These are phyloP conservation scores for Daubentonia madagascariensis DNA, from an alignment of 2,113 vertebrate genomes.

Conservation along the genomic window DNA sequence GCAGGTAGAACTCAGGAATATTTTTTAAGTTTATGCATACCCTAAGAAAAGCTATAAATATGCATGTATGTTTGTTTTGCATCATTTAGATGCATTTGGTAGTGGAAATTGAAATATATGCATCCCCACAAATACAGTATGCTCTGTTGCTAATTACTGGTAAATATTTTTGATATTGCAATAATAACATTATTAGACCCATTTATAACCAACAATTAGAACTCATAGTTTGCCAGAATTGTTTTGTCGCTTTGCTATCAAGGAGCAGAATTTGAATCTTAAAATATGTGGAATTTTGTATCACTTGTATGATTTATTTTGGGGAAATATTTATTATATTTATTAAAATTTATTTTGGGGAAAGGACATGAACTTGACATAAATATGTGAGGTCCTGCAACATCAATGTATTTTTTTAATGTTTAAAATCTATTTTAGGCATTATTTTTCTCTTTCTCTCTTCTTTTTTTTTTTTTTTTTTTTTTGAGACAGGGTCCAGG, in stretches of 20 bases:
- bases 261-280: background rate
- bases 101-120: background rate
- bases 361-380: background rate
- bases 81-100: background rate
- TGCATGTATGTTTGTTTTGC: background rate
- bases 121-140: background rate
- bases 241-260: background rate
- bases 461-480: too few species aligned
- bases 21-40: background rate
- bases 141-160: background rate
- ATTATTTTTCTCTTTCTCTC: background rate
- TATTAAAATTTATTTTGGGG: background rate
- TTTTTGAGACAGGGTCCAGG: too few species aligned
- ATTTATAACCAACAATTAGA: background rate
- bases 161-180: background rate
- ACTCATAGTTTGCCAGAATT: background rate
- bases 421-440: background rate
- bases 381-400: background rate
- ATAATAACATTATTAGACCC: background rate
- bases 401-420: background rate
- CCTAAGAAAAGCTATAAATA: background rate
- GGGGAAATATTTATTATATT: too few species aligned
- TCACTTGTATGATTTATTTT: background rate
- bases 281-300: background rate
- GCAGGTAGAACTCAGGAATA: background rate